Percentiles rank a stretch among this genome's conserved stretches.
Conservation (phyloP, 2,888 invertebrate genomes). For the Monopis laevigella region DNA sequence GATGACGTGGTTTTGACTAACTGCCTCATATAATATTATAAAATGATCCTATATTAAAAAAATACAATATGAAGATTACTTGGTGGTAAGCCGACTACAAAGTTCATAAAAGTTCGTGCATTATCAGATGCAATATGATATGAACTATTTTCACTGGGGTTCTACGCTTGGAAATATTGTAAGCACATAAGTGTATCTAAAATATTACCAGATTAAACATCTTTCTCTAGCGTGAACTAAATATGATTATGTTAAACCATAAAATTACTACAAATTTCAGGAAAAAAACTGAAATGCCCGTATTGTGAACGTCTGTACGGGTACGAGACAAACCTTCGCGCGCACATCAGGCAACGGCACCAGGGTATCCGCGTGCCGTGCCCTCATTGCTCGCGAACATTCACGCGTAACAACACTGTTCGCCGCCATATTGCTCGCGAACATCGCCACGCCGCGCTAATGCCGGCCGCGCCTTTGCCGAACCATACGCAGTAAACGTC, state of each 20-base stretch:
- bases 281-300: constrained; percentile 91
- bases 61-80: too few relatives aligned
- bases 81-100: too few relatives aligned
- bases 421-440: constrained; percentile 90
- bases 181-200: too few relatives aligned
- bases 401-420: constrained; percentile 92
- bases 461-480: constrained; percentile 67
- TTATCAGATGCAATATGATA: too few relatives aligned
- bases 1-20: too few relatives aligned
- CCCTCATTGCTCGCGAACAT: constrained; percentile 89
- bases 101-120: too few relatives aligned
- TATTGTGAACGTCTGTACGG: constrained; percentile 93
- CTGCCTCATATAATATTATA: too few relatives aligned
- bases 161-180: too few relatives aligned
- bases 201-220: too few relatives aligned
- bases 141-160: too few relatives aligned
- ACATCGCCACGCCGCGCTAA: constrained; percentile 80
- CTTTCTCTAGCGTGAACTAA: not conserved
- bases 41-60: too few relatives aligned
- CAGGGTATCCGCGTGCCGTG: constrained; percentile 93
- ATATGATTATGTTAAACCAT: not conserved
- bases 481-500: constrained; percentile 73
- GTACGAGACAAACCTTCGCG: constrained; percentile 91
- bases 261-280: constrained; percentile 62
- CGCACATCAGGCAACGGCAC: constrained; percentile 91